These are phyloP conservation scores for Cosmia pyralina DNA, from an alignment of 2,888 invertebrate species.

Conservation along the genomic window DNA sequence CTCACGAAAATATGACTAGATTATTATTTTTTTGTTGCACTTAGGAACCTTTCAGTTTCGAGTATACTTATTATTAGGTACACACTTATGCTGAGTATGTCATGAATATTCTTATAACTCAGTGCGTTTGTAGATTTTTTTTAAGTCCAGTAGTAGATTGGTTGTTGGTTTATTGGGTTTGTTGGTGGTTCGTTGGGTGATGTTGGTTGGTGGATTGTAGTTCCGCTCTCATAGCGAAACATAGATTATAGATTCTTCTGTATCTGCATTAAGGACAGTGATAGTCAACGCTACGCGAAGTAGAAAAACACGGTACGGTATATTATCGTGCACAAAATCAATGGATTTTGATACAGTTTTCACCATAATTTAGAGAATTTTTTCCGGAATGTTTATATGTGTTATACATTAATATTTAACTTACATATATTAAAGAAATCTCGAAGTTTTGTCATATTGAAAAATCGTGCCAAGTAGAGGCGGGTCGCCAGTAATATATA, in stretches of 20 bases:
- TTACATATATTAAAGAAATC: too few relatives aligned
- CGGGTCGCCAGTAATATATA: too few relatives aligned
- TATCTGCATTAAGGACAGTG: not conserved
- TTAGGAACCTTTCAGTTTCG: conserved; percentile 53
- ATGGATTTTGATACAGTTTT: too few relatives aligned
- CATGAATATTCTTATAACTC: conserved; percentile 37
- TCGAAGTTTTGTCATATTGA: too few relatives aligned
- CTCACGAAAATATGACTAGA: conserved; percentile 77
- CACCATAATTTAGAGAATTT: too few relatives aligned
- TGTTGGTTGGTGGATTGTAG: too few relatives aligned
- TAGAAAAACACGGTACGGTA: not conserved
- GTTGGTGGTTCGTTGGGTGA: too few relatives aligned
- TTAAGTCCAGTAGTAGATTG: not conserved
- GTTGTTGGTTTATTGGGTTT: too few relatives aligned
- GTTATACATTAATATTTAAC: too few relatives aligned
- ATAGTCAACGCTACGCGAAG: not conserved
- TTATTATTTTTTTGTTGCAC: conserved; percentile 51
- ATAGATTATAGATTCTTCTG: not conserved
- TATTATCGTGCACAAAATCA: not conserved
- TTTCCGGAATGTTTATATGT: too few relatives aligned
- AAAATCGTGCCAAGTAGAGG: too few relatives aligned
- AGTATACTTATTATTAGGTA: conserved; percentile 46
- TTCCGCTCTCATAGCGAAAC: not conserved
- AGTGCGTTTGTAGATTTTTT: conserved; percentile 8
- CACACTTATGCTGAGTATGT: conserved; percentile 22